Evolutionary conservation across 2,888 invertebrate genomes (phyloP), one percentile per base, ranked within the genome.

Genomic region (Tachina grossa): DNA sequence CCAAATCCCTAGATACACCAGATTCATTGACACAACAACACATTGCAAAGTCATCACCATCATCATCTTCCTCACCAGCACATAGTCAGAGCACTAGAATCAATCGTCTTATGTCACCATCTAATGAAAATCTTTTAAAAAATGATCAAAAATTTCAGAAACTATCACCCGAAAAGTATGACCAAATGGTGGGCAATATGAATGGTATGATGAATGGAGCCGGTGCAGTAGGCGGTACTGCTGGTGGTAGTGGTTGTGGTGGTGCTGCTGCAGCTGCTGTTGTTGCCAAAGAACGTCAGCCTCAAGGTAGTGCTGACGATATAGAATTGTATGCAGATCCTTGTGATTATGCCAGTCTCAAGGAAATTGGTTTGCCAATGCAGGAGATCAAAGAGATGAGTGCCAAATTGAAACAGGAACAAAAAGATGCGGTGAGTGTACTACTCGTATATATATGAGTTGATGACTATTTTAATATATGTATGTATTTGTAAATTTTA

Each of bases 391-490:
- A 94, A 65, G 94, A 95, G 88, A 94, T 95, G 86, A 93, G 94
- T 88, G 93, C 93, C 87, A 94, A 94, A 88, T 92, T 95, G 53
- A 91, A 92, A 69, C 96, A 96, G 90, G 96, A 96, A 91, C 94
- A 95, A 89, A 94, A 95, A 87, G 96, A 96, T 93, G 96, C 96
- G 91, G 96, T 95, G 88, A 89, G 93, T 90, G 69, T 10, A 11
- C 8, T 6, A 31, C 2, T 2, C 22, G 2, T 31, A 31, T 31
- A 31, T 2, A 6, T 31, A 31, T 5, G 0, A 31, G 31, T 31
- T 31, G 31, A 16, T n/a, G 1, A 1, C 1, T 9, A 49, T n/a
- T 47, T 9, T 2, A 5, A 31, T n/a, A 10, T n/a, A 19, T 9
- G 51, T 19, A 9, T 16, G 8, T 61, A 57, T 66, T 74, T 45